Conservation (phyloP, 2,888 invertebrate species). For the Hydroisotoma schaefferi region DNA sequence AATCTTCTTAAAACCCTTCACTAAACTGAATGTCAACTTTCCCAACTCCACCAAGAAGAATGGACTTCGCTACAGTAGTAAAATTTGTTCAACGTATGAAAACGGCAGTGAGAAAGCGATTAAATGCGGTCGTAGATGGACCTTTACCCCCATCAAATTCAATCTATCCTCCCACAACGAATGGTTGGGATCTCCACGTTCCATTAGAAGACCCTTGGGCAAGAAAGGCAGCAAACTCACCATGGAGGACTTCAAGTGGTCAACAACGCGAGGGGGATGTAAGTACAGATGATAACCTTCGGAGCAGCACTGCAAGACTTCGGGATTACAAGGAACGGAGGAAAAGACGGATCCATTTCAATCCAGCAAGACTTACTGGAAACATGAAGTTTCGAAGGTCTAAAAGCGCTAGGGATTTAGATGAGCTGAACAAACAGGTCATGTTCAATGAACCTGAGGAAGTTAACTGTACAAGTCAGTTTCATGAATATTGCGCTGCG, state of each 20-base stretch:
- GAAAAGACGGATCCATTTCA: conserved; percentile 1
- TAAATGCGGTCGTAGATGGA: too few relatives aligned
- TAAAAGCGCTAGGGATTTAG: conserved; percentile 17
- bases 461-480: conserved; percentile 30
- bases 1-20: too few relatives aligned
- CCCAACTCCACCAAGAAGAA: too few relatives aligned
- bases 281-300: neutral
- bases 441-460: conserved; percentile 14
- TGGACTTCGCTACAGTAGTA: too few relatives aligned
- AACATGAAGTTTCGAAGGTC: conserved; percentile 22
- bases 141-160: too few relatives aligned
- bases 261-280: conserved; percentile 11
- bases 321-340: conserved; percentile 2
- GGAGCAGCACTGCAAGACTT: conserved; percentile 6
- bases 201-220: conserved; percentile 13
- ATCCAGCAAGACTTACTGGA: conserved; percentile 25
- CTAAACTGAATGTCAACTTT: too few relatives aligned
- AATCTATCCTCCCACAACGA: too few relatives aligned
- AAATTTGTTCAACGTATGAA: too few relatives aligned
- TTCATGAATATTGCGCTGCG: conserved; percentile 36
- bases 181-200: conserved; percentile 3
- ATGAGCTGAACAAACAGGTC: conserved; percentile 9
- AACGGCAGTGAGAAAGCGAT: too few relatives aligned
- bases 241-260: neutral
- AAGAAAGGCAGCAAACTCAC: conserved; percentile 14